Percentiles rank a stretch among this genome's conserved stretches.
Evolutionary conservation across 2,113 vertebrate genomes (phyloP).

Genomic region (Anguilla rostrata): DNA sequence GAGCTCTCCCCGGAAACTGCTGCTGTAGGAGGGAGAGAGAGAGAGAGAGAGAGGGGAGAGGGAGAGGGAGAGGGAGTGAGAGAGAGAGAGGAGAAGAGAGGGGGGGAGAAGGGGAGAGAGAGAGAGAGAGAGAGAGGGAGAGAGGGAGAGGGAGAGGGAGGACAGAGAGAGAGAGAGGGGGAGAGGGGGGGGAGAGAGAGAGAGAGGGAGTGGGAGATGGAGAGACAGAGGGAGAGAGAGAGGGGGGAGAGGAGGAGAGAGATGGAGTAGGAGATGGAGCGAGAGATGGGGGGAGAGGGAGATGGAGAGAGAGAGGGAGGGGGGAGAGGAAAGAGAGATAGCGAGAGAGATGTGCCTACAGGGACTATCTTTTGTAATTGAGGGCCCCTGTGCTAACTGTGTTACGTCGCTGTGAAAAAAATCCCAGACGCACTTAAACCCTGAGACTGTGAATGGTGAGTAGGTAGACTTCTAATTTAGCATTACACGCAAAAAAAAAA

Average conservation of each 20-base stretch:
- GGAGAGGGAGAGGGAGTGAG: not conserved
- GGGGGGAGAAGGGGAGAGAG: no score
- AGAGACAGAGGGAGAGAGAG: no score
- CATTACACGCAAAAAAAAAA: not conserved
- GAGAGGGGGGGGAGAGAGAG: not conserved
- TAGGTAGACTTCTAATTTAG: not conserved
- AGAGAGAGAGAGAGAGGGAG: not conserved
- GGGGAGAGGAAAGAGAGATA: not conserved
- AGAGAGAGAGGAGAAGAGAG: no score
- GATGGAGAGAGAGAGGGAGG: no score
- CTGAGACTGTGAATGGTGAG: not conserved
- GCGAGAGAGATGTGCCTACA: not conserved
- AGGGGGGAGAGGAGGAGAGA: no score
- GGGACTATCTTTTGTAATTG: not conserved
- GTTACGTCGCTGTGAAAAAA: not conserved
- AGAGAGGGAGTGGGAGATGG: not conserved
- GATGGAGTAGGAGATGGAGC: no score
- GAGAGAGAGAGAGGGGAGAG: not conserved
- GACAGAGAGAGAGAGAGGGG: not conserved
- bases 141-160: no score
- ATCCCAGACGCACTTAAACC: not conserved
- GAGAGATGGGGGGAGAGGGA: no score
- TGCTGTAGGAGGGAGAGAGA: not conserved
- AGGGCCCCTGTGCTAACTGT: not conserved
- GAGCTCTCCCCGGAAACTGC: not conserved